These are phyloP conservation scores for Columba janthina DNA, from an alignment of 2,113 vertebrate species.

Conservation along the genomic window DNA sequence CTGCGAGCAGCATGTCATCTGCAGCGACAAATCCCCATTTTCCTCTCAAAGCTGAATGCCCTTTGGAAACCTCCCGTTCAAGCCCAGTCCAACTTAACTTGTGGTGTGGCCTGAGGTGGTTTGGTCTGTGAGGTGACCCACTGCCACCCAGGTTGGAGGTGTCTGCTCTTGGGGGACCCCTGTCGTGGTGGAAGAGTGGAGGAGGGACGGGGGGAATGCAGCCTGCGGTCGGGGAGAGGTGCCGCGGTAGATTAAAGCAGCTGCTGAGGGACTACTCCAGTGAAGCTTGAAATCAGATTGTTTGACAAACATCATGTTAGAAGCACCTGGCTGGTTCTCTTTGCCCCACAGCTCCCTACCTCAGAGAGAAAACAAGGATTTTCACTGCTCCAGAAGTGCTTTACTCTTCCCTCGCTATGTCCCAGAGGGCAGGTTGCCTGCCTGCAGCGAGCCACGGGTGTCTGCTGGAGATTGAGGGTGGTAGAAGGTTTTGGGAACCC, in stretches of 20 bases:
- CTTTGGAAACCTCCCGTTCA: background rate
- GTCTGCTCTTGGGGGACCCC: background rate
- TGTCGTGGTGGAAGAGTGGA: background rate
- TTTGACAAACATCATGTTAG: slow-evolving; percentile 64
- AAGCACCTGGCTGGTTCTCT: slow-evolving; percentile 54
- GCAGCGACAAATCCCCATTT: background rate
- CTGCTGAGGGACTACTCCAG: slow-evolving; percentile 46
- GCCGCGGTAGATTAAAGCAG: slow-evolving; percentile 48
- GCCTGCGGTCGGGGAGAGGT: slow-evolving; percentile 1
- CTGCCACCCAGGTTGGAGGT: background rate
- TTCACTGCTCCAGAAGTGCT: background rate
- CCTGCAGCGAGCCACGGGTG: background rate
- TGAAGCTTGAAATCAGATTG: slow-evolving; percentile 64
- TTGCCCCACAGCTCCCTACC: slow-evolving; percentile 47
- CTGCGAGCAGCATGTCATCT: background rate
- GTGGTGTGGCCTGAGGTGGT: background rate
- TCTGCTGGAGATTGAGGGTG: background rate
- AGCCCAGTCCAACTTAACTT: background rate
- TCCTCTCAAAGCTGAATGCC: background rate
- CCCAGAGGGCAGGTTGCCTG: slow-evolving; percentile 6
- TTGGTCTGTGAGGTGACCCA: background rate
- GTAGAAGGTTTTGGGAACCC: background rate
- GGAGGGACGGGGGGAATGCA: slow-evolving; percentile 12
- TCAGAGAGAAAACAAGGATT: slow-evolving; percentile 34
- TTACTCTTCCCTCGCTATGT: background rate